A percentile compares a stretch with the other conserved stretches of the same genome.
Evolutionary conservation across 2,888 invertebrate genomes (phyloP).

Genomic region (Slavum lentiscoides): DNA sequence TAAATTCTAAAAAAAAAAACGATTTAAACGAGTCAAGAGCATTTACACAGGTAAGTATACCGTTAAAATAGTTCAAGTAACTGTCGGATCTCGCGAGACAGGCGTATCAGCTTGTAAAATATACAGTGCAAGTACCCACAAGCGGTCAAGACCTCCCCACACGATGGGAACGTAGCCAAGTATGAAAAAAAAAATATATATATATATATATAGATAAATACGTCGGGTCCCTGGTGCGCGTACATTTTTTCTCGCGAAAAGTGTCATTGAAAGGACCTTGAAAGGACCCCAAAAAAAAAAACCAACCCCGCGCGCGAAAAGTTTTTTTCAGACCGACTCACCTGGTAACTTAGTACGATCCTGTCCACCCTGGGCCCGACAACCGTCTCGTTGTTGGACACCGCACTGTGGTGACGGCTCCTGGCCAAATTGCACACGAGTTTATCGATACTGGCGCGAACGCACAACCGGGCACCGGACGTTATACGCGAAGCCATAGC

Average conservation of each 20-base stretch:
- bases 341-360: slow-evolving; percentile 43
- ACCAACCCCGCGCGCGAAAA: background rate
- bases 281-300: background rate
- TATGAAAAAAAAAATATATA: background rate
- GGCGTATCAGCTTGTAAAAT: no score
- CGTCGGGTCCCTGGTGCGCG: background rate
- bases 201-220: background rate
- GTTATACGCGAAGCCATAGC: slow-evolving; percentile 53
- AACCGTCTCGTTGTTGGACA: background rate
- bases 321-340: slow-evolving; percentile 2
- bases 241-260: background rate
- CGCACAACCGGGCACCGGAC: slow-evolving; percentile 53
- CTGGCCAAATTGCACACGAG: slow-evolving; percentile 46
- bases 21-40: no score
- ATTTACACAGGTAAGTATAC: no score
- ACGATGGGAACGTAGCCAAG: slow-evolving; percentile 7
- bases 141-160: background rate
- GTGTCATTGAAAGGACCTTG: slow-evolving; percentile 50
- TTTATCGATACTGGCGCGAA: slow-evolving; percentile 47
- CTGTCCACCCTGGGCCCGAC: slow-evolving; percentile 22
- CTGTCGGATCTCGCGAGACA: no score
- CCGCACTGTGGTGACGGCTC: slow-evolving; percentile 29
- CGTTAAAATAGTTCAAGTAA: no score
- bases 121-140: background rate
- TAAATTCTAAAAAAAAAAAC: no score